Base-by-base conservation (phyloP, 2,888 invertebrate species). In the Melangyna quadrimaculata region DNA sequence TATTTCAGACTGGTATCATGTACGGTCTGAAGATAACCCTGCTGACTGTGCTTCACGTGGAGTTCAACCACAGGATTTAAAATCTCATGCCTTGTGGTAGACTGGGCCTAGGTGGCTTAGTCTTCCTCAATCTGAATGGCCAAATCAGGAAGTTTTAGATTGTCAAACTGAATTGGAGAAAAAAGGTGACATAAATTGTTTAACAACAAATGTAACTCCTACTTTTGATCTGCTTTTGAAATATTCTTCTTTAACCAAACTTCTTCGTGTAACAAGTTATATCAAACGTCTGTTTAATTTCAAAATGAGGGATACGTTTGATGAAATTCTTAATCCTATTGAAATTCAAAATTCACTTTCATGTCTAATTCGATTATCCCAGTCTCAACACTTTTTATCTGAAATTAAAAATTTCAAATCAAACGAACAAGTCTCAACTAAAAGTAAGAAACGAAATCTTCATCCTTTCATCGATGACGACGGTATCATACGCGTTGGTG, bases 401-500 rank as follows among this genome's bases (percentile, higher is more conserved):
- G 57, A 71, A 29, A 70, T 55, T 1, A 53, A n/a, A 40, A 1
- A 37, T 53, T 37, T 70, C 10, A 17, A 27, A 48, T 35, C 27
- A 40, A 3, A 29, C 43, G 1, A 55, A 4, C 8, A 72, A 72
- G 2, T 61, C 3, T 61, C 37, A 9, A 2, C 14, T 12, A 51
- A 51, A 19, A 73, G 61, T 27, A 73, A 51, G 40, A 51, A 51
- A 78, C 72, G 7, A 3, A 43, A 43, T 17, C 43, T 43, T 43
- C 17, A 43, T 17, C 17, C n/a, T 2, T 43, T 43, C 37, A 14
- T 83, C 4, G 87, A 87, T 19, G n/a, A 61, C 1, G 29, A 48
- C 1, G 35, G 24, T 1, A 14, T 69, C 1, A 8, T 80, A 5
- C 59, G 74, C 12, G 74, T 69, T 17, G 86, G 87, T 22, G 86